phyloP scores from a whole-genome alignment of 2,888 invertebrate genomes.

The Plemyria rubiginata region DNA sequence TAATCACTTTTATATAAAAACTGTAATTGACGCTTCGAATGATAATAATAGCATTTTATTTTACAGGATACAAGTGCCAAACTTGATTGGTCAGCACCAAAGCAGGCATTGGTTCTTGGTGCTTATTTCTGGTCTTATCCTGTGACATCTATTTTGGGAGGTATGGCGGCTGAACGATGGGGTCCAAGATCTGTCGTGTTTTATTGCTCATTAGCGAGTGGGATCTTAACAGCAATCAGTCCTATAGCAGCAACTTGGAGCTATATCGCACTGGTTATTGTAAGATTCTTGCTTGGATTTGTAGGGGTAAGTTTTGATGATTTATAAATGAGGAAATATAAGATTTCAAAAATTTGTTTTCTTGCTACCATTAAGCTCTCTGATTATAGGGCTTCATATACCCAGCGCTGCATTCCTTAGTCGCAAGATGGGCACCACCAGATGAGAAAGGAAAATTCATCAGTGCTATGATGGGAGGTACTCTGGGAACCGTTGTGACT shows the following conservation, averaged over 20 bases:
- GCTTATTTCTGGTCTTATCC: slow-evolving; percentile 90
- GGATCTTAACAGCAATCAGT: slow-evolving; percentile 84
- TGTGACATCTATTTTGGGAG: slow-evolving; percentile 87
- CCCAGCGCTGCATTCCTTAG: slow-evolving; percentile 86
- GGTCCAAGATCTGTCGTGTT: slow-evolving; percentile 86
- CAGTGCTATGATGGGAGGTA: slow-evolving; percentile 89
- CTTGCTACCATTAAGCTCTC: not conserved
- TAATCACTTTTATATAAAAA: slow-evolving; percentile 5
- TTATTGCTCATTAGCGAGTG: slow-evolving; percentile 77
- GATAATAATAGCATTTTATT: not conserved
- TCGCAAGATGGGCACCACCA: slow-evolving; percentile 90
- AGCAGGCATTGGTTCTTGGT: slow-evolving; percentile 87
- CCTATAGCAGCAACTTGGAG: slow-evolving; percentile 85
- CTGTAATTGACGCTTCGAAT: slow-evolving; percentile 5
- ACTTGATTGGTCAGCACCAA: slow-evolving; percentile 84
- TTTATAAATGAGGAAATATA: not conserved
- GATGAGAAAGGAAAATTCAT: slow-evolving; percentile 90
- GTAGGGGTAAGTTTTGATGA: slow-evolving; percentile 85
- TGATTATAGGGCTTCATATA: slow-evolving; percentile 84
- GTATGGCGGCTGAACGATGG: slow-evolving; percentile 87
- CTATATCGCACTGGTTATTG: slow-evolving; percentile 82
- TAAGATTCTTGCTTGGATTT: slow-evolving; percentile 86
- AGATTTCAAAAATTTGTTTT: not conserved
- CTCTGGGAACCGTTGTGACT: slow-evolving; percentile 88
- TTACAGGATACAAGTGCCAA: slow-evolving; percentile 49